Evolutionary conservation across 2,113 vertebrate species (phyloP).

Genomic region (Nothoprocta perdicaria): DNA sequence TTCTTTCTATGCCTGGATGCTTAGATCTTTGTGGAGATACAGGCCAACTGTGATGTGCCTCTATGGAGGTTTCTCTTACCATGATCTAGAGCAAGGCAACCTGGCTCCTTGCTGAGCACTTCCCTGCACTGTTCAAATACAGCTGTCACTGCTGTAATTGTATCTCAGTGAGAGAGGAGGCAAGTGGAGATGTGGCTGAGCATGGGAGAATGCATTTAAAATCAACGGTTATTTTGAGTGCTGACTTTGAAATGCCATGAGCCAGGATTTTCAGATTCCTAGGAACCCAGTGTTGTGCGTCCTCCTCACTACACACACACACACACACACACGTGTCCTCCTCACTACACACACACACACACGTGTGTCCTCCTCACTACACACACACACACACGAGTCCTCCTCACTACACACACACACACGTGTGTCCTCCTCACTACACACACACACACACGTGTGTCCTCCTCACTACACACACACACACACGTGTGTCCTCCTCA

Average conservation of each 20-base stretch:
- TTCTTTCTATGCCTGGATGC: not conserved
- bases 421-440: fast-evolving
- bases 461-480: too few species aligned
- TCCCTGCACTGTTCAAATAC: not conserved
- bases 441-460: too few species aligned
- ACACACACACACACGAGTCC: too few species aligned
- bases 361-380: fast-evolving
- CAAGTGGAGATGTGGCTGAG: not conserved
- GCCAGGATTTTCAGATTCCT: not conserved
- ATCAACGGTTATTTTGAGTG: not conserved
- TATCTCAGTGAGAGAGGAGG: not conserved
- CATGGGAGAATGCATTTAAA: not conserved
- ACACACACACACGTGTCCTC: too few species aligned
- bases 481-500: fast-evolving
- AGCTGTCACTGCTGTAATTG: not conserved
- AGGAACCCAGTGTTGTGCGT: not conserved
- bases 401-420: too few species aligned
- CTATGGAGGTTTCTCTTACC: not conserved
- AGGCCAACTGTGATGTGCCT: not conserved
- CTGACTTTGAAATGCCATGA: not conserved
- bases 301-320: fast-evolving
- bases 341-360: too few species aligned
- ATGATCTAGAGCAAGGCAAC: not conserved
- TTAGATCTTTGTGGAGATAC: not conserved
- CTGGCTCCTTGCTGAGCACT: not conserved